Percentiles rank a stretch among this genome's conserved stretches.
phyloP scores from a whole-genome alignment of 37 sponge, comb jelly and placozoan genomes.

The Sycon ciliatum region DNA sequence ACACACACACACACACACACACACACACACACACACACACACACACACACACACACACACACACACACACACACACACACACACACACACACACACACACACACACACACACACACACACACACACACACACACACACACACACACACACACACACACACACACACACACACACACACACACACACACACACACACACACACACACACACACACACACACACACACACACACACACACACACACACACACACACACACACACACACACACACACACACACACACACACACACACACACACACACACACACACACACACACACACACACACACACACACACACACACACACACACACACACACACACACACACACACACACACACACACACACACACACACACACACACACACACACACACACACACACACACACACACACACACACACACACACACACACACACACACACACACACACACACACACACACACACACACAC shows the following conservation, averaged over 20 bases:
- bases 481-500: conserved; percentile 54
- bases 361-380: conserved; percentile 28
- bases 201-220: conserved; percentile 52
- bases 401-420: conserved; percentile 1
- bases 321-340: conserved; percentile 21
- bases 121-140: conserved; percentile 45
- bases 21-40: conserved; percentile 17
- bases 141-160: conserved; percentile 52
- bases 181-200: conserved; percentile 52
- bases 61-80: neutral
- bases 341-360: neutral
- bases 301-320: conserved; percentile 23
- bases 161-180: conserved; percentile 50
- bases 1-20: neutral
- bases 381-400: conserved; percentile 1
- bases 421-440: conserved; percentile 38
- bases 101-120: conserved; percentile 35
- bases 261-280: conserved; percentile 43
- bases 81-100: conserved; percentile 33
- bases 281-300: conserved; percentile 40
- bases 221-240: conserved; percentile 53
- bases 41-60: conserved; percentile 19
- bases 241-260: conserved; percentile 39
- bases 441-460: conserved; percentile 51
- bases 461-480: conserved; percentile 52